Percentiles rank a stretch among this genome's conserved stretches.
Evolutionary conservation across 2,113 vertebrate species (phyloP).

Genomic region (Dicaeum eximium): DNA sequence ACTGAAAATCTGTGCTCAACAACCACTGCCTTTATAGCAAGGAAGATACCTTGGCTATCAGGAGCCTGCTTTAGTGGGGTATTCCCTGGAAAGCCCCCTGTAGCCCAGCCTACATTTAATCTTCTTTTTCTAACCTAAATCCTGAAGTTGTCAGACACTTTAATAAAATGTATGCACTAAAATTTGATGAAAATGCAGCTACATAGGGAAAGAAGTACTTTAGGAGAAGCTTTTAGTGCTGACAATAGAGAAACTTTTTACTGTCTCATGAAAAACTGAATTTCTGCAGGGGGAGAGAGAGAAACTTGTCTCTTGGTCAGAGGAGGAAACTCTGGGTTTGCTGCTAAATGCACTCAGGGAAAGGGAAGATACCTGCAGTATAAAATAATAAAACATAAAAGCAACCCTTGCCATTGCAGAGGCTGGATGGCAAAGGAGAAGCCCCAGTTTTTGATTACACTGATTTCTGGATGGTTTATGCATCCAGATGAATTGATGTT

Average conservation of each 20-base stretch:
- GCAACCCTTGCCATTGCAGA: rapidly evolving
- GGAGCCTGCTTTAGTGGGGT: background rate
- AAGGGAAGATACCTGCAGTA: background rate
- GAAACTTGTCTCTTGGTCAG: background rate
- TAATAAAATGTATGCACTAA: background rate
- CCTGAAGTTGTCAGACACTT: background rate
- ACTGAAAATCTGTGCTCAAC: background rate
- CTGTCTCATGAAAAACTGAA: background rate
- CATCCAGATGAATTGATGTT: background rate
- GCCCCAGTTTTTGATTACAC: background rate
- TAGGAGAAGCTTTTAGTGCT: background rate
- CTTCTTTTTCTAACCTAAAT: background rate
- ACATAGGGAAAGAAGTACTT: background rate
- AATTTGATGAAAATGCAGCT: background rate
- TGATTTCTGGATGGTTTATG: background rate
- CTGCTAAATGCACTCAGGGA: background rate
- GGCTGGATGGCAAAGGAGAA: background rate
- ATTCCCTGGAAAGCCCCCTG: slow-evolving; percentile 35
- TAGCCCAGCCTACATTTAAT: background rate
- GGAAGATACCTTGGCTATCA: background rate
- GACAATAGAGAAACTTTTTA: background rate
- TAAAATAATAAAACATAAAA: background rate
- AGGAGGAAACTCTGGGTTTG: background rate
- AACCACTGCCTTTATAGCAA: background rate
- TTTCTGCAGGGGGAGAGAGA: background rate